These are phyloP conservation scores for Oeneis ivallda DNA, from an alignment of 2,888 invertebrate species.

Conservation along the genomic window DNA sequence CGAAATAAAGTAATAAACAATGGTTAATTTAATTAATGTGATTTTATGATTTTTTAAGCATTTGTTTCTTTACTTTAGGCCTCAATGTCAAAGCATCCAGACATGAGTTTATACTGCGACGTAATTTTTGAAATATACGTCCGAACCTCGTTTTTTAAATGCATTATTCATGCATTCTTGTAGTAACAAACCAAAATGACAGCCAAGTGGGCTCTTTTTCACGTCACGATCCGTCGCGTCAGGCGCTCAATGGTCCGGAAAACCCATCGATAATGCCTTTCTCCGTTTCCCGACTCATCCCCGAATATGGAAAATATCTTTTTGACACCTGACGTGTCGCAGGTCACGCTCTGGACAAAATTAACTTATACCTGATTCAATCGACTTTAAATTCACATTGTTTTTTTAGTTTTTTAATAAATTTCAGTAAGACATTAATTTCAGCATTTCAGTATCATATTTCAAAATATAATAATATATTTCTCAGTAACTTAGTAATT, in stretches of 20 bases:
- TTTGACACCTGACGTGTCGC: constrained; percentile 48
- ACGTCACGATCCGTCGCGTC: constrained; percentile 45
- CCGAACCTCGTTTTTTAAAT: constrained; percentile 23
- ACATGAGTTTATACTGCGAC: neutral
- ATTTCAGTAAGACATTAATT: neutral
- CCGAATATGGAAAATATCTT: constrained; percentile 46
- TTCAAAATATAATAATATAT: too few relatives aligned
- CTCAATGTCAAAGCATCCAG: too few relatives aligned
- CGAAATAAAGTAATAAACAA: too few relatives aligned
- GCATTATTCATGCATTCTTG: constrained; percentile 37
- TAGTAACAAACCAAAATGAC: constrained; percentile 46
- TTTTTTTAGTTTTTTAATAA: neutral
- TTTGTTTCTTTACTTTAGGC: too few relatives aligned
- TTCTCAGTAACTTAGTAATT: too few relatives aligned
- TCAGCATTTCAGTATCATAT: too few relatives aligned
- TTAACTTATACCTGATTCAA: constrained; percentile 25
- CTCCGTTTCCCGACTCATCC: constrained; percentile 45
- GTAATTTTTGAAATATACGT: neutral
- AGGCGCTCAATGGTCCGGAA: constrained; percentile 53
- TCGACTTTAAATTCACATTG: neutral
- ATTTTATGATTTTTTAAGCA: too few relatives aligned
- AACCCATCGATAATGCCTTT: constrained; percentile 52
- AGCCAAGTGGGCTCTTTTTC: constrained; percentile 47
- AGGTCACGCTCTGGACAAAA: constrained; percentile 27
- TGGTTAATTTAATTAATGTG: too few relatives aligned